Evolutionary conservation across 2,797 vertebrate species (phyloP), one percentile per base, ranked within the genome.

Genomic region (Notoglanidium macrostoma): DNA sequence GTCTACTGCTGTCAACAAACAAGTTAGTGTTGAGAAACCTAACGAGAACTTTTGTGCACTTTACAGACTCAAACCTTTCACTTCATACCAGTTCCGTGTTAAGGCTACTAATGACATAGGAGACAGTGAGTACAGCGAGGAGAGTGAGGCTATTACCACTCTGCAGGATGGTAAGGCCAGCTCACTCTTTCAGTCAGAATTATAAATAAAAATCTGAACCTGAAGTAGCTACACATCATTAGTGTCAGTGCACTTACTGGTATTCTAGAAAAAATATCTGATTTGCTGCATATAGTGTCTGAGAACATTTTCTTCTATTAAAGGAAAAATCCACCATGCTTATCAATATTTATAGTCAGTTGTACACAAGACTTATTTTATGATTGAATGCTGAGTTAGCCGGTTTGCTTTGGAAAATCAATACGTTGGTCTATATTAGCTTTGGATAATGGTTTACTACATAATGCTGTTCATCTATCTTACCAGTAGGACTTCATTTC

Each of bases 81-180:
- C 94, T 0, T 94, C 96, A 76, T 97, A 97, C 95, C 97, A 97
- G 92, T 97, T 97, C 93, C 95, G 96, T 0, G 95, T 97, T 77
- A 97, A 97, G 88, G 96, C 97, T 0, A 97, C 96, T 0, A 97
- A 97, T 0, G 97, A 97, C 94, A 96, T 97, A 0, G 97, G 97
- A 76, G 97, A 97, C 94, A 97, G 97, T 57, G 96, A 96, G 87
- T 97, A 96, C 95, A 97, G 97, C 0, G 94, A 95, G 89, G 96
- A 97, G 89, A 97, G 97, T 0, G 97, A 97, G 86, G 95, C 97
- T 0, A 94, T 97, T 88, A 97, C 97, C 88, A 97, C 97, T 0
- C 93, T 97, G 86, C 97, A 97, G 93, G 95, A 97, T 0, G 96
- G 96, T 97, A 91, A 88, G 84, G 93, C 65, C 95, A 26, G 6